Conservation (phyloP, 2,113 vertebrate species). For the Anguilla japonica region DNA sequence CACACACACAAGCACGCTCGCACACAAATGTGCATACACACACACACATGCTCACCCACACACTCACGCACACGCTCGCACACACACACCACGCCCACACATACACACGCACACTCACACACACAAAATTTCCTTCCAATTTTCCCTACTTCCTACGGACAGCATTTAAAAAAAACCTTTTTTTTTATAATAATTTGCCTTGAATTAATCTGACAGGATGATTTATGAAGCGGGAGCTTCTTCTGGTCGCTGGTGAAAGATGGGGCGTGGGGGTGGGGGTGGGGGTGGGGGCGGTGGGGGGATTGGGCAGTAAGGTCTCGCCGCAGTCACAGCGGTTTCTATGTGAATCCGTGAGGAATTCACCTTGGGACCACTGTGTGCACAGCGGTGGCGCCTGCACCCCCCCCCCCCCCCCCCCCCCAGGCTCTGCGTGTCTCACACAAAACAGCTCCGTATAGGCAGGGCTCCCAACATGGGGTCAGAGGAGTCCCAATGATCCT, state of each 20-base stretch:
- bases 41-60: too few relatives aligned
- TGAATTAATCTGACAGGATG: conserved; percentile 42
- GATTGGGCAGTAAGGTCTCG: neutral
- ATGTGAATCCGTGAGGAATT: conserved; percentile 15
- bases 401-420: neutral
- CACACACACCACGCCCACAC: too few relatives aligned
- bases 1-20: too few relatives aligned
- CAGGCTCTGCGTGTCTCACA: neutral
- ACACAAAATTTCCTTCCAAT: conserved; percentile 9
- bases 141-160: conserved; percentile 52
- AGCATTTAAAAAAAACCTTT: conserved; percentile 18
- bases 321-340: conserved; percentile 43
- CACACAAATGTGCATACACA: too few relatives aligned
- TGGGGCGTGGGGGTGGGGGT: conserved; percentile 21
- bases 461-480: neutral
- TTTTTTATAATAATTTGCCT: conserved; percentile 39
- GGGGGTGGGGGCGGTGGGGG: conserved; percentile 11
- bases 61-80: too few relatives aligned
- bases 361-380: neutral
- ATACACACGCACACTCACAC: too few relatives aligned
- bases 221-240: conserved; percentile 49
- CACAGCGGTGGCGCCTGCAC: neutral
- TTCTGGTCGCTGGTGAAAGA: conserved; percentile 28
- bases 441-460: neutral
- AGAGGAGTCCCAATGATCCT: neutral